A percentile compares a stretch with the other conserved stretches of the same genome.
These are phyloP conservation scores for Heliothis virescens DNA, from an alignment of 1,140 invertebrate genomes.

Conservation along the genomic window DNA sequence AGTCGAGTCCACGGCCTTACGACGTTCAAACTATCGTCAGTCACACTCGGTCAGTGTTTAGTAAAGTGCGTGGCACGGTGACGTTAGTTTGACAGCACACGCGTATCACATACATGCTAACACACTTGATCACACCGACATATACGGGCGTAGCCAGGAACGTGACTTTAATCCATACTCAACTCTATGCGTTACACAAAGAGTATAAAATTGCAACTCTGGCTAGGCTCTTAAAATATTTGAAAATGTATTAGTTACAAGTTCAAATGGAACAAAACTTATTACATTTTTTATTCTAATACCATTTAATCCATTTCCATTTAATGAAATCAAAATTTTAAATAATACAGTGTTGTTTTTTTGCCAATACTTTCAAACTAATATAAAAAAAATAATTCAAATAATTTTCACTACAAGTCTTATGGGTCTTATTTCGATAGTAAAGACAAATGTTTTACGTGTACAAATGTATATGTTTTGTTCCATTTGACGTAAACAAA, in stretches of 20 bases:
- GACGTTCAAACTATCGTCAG: conserved; percentile 30
- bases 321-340: background rate
- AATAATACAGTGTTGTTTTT: background rate
- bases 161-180: background rate
- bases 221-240: conserved; percentile 38
- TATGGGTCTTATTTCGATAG: background rate
- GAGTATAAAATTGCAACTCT: background rate
- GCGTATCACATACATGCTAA: conserved; percentile 29
- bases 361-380: background rate
- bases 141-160: conserved; percentile 29
- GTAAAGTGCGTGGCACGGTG: conserved; percentile 27
- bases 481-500: conserved; percentile 39
- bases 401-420: background rate
- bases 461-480: conserved; percentile 20
- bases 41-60: conserved; percentile 31
- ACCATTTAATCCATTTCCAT: conserved; percentile 26
- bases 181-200: background rate
- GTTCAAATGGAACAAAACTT: conserved; percentile 29
- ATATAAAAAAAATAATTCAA: background rate
- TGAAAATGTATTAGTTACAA: conserved; percentile 43
- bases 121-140: conserved; percentile 14
- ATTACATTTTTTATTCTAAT: conserved; percentile 4
- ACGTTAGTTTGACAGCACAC: conserved; percentile 40
- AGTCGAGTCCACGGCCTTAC: conserved; percentile 22
- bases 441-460: background rate